Conservation (phyloP, 1,140 invertebrate species). For the Galendromus occidentalis region DNA sequence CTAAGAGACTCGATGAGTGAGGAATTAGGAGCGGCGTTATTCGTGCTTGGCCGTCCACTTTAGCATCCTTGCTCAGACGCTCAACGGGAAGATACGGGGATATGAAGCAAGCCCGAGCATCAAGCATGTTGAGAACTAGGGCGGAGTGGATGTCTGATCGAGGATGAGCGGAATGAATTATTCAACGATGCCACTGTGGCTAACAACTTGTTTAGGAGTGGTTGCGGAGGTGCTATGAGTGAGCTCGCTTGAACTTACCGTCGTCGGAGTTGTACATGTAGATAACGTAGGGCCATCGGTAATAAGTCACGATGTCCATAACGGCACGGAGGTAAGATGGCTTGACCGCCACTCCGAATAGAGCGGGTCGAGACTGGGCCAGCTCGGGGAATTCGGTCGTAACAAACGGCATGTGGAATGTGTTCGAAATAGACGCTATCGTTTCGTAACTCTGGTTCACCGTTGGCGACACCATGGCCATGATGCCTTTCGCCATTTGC, state of each 20-base stretch:
- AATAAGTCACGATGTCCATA: conserved; percentile 71
- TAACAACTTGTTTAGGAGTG: no score
- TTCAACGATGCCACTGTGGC: no score
- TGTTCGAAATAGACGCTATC: conserved; percentile 81
- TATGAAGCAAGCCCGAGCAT: no score
- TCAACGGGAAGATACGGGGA: no score
- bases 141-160: no score
- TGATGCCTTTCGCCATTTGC: conserved; percentile 74
- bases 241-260: conserved; percentile 45
- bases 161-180: no score
- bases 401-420: conserved; percentile 86
- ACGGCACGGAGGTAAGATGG: conserved; percentile 81
- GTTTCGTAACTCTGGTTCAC: conserved; percentile 81
- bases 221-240: neutral
- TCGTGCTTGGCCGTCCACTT: no score
- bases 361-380: conserved; percentile 51
- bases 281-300: conserved; percentile 75
- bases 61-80: no score
- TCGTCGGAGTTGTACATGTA: conserved; percentile 87
- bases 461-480: conserved; percentile 64
- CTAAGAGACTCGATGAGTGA: no score
- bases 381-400: conserved; percentile 81
- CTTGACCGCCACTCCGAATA: conserved; percentile 66
- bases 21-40: no score
- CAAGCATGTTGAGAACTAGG: no score